phyloP scores from a whole-genome alignment of 2,797 vertebrate genomes.

The Octomys mimax region DNA sequence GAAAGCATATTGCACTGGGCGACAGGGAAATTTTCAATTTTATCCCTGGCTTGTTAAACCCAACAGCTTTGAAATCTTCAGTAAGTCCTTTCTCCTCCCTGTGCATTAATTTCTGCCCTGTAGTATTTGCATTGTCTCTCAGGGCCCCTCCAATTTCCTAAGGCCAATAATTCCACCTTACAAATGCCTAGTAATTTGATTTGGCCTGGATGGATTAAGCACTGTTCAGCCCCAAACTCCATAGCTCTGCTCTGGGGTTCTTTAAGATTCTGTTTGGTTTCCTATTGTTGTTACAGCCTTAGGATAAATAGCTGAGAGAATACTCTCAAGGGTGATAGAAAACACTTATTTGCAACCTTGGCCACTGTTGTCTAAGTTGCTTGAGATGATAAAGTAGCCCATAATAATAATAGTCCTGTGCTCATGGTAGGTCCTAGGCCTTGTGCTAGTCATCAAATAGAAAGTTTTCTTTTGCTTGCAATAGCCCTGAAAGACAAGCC shows the following conservation, averaged over 20 bases:
- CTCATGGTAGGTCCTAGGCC: not conserved
- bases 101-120: not conserved
- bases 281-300: not conserved
- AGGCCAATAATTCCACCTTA: not conserved
- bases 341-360: not conserved
- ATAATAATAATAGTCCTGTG: not conserved
- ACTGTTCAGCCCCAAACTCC: not conserved
- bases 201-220: conserved; percentile 11
- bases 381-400: not conserved
- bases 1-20: not conserved
- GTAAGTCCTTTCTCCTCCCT: not conserved
- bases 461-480: not conserved
- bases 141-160: not conserved
- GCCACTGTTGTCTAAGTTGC: not conserved
- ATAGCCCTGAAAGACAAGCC: not conserved
- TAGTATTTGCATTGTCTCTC: not conserved
- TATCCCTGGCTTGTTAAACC: not conserved
- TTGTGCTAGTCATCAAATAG: not conserved
- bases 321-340: not conserved
- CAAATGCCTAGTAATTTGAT: conserved; percentile 25
- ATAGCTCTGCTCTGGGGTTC: not conserved
- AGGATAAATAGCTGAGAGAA: conserved; percentile 44
- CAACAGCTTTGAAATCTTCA: not conserved
- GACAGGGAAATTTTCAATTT: not conserved
- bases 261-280: conserved; percentile 29